These are phyloP conservation scores for Eristalinus sepulchralis DNA, from an alignment of 2,888 invertebrate genomes.

Conservation along the genomic window DNA sequence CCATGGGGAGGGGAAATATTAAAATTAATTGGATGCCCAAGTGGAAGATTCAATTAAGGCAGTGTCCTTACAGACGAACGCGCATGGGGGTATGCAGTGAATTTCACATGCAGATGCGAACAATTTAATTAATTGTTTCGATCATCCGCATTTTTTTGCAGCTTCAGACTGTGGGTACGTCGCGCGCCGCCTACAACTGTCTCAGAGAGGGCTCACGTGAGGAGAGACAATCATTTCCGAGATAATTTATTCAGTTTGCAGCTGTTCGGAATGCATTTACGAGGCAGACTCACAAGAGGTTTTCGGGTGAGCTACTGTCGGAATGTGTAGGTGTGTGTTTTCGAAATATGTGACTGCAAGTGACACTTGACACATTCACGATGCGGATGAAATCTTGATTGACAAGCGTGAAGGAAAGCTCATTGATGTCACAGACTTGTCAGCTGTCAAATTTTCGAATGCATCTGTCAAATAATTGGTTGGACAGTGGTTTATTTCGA, in stretches of 20 bases:
- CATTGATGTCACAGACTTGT: neutral
- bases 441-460: neutral
- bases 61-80: conserved; percentile 3
- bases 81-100: neutral
- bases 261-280: neutral
- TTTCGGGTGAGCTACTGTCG: neutral
- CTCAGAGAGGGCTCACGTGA: neutral
- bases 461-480: neutral
- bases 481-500: neutral
- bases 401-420: neutral
- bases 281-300: neutral
- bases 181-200: neutral
- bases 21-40: conserved; percentile 62
- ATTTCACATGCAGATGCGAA: conserved; percentile 39
- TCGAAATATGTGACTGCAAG: neutral
- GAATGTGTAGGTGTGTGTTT: neutral
- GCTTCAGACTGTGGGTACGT: neutral
- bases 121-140: conserved; percentile 42
- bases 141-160: conserved; percentile 5
- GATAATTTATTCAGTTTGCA: neutral
- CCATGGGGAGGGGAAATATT: conserved; percentile 33
- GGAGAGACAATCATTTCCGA: neutral
- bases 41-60: conserved; percentile 43
- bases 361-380: neutral
- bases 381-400: neutral